phyloP scores from a whole-genome alignment of 2,888 invertebrate species.

The Clanis bilineata region DNA sequence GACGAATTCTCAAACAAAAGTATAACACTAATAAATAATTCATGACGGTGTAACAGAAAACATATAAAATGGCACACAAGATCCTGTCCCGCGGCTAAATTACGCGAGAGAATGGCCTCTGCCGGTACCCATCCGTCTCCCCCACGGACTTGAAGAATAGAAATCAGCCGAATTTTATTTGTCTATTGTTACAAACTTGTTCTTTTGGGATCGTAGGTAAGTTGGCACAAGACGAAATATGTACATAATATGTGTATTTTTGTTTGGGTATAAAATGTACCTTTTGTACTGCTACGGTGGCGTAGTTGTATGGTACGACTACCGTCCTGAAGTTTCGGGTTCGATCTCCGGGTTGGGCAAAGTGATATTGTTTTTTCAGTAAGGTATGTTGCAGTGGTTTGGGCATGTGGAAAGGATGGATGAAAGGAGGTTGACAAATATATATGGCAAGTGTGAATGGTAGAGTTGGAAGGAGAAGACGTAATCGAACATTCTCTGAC shows the following conservation, averaged over 20 bases:
- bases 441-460: too few relatives aligned
- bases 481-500: too few relatives aligned
- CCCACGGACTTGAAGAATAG: constrained; percentile 7
- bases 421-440: too few relatives aligned
- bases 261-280: not conserved
- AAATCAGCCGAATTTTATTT: constrained; percentile 12
- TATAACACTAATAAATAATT: constrained; percentile 12
- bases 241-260: too few relatives aligned
- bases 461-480: too few relatives aligned
- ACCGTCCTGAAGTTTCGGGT: too few relatives aligned
- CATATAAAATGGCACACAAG: constrained; percentile 20
- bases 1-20: too few relatives aligned
- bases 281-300: not conserved
- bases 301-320: too few relatives aligned
- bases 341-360: too few relatives aligned
- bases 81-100: constrained; percentile 15
- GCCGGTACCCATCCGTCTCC: not conserved
- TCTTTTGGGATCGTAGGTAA: not conserved
- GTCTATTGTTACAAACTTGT: constrained; percentile 7
- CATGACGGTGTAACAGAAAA: constrained; percentile 22
- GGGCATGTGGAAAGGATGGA: too few relatives aligned
- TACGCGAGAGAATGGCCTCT: constrained; percentile 14
- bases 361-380: too few relatives aligned
- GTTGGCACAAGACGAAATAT: not conserved
- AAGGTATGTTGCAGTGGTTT: too few relatives aligned